Percentiles rank a stretch among this genome's conserved stretches.
These are phyloP conservation scores for Montipora capitata DNA, from an alignment of 92 coral and sea anemone species.

Conservation along the genomic window DNA sequence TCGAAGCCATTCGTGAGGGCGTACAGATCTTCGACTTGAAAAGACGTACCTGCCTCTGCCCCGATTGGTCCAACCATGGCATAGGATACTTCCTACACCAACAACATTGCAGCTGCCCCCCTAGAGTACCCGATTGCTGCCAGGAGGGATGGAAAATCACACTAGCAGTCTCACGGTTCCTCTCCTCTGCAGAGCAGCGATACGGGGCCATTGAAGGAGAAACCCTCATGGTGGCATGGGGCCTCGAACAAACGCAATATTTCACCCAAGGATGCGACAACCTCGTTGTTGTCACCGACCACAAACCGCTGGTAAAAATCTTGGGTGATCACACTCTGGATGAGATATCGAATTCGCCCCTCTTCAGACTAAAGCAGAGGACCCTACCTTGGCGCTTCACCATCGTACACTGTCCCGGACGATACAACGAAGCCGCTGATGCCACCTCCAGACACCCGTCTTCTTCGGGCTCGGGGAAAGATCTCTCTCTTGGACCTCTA, in stretches of 20 bases:
- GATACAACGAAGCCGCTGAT: slow-evolving; percentile 52
- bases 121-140: slow-evolving; percentile 55
- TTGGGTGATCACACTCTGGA: slow-evolving; percentile 74
- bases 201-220: slow-evolving; percentile 63
- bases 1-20: neutral
- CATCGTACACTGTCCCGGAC: slow-evolving; percentile 53
- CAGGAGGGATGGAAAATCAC: slow-evolving; percentile 61
- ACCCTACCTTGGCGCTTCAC: neutral
- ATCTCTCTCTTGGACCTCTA: neutral
- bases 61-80: slow-evolving; percentile 50
- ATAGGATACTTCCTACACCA: slow-evolving; percentile 66
- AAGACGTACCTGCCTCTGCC: slow-evolving; percentile 60
- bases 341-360: slow-evolving; percentile 73
- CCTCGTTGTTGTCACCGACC: slow-evolving; percentile 51
- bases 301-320: slow-evolving; percentile 65
- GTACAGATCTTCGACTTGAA: slow-evolving; percentile 23
- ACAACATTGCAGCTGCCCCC: slow-evolving; percentile 64
- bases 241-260: slow-evolving; percentile 47
- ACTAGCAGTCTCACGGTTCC: slow-evolving; percentile 58
- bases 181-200: slow-evolving; percentile 57
- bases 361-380: slow-evolving; percentile 76
- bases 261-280: neutral
- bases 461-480: neutral
- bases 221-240: slow-evolving; percentile 58
- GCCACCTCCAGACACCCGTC: slow-evolving; percentile 57